Evolutionary conservation across 1,140 invertebrate species (phyloP).

Genomic region (Anoplophora glabripennis): DNA sequence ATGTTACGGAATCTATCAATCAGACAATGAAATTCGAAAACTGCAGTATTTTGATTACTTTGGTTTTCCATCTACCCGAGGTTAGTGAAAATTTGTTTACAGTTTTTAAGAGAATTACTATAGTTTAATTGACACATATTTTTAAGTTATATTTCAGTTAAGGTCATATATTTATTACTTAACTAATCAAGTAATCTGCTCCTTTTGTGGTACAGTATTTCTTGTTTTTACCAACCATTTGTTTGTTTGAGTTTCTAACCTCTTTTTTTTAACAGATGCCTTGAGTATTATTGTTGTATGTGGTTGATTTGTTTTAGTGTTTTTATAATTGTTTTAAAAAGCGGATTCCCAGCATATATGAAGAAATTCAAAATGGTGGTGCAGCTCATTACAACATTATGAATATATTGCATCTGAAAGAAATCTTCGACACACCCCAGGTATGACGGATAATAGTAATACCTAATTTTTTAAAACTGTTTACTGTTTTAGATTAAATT

Average conservation of each 20-base stretch:
- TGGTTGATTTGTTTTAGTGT: constrained; percentile 46
- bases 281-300: too few relatives aligned
- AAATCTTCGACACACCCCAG: constrained; percentile 71
- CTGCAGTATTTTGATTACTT: constrained; percentile 66
- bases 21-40: constrained; percentile 77
- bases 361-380: constrained; percentile 63
- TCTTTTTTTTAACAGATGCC: too few relatives aligned
- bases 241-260: too few relatives aligned
- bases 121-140: too few relatives aligned
- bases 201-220: too few relatives aligned
- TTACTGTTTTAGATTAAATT: constrained; percentile 35
- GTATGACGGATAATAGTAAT: constrained; percentile 46
- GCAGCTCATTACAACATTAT: constrained; percentile 73
- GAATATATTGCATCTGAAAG: constrained; percentile 70
- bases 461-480: too few relatives aligned
- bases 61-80: constrained; percentile 70
- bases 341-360: constrained; percentile 62
- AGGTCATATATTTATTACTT: background rate
- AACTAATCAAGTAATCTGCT: background rate
- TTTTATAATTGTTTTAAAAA: constrained; percentile 73
- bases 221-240: constrained; percentile 2
- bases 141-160: too few relatives aligned
- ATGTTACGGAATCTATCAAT: constrained; percentile 75
- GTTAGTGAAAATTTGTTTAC: constrained; percentile 38
- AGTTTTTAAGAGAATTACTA: too few relatives aligned